These are phyloP conservation scores for Virgularia gustaviana DNA, from an alignment of 92 coral and sea anemone species.

Conservation along the genomic window DNA sequence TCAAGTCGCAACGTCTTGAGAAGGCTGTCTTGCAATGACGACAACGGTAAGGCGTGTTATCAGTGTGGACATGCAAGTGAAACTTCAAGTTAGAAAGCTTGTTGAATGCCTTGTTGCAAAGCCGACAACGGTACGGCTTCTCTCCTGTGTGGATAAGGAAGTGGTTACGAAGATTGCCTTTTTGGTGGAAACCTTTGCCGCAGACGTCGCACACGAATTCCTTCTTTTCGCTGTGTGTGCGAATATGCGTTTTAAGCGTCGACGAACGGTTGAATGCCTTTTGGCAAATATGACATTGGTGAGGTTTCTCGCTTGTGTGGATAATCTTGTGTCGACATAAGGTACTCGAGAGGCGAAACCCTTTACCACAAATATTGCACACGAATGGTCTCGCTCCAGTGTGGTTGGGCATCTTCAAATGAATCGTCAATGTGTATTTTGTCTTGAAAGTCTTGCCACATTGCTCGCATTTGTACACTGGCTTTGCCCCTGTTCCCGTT, in stretches of 20 bases:
- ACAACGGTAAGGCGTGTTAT: slow-evolving; percentile 92
- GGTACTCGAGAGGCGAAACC: slow-evolving; percentile 94
- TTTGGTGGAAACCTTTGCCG: slow-evolving; percentile 97
- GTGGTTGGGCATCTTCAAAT: slow-evolving; percentile 96
- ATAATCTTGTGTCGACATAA: slow-evolving; percentile 95
- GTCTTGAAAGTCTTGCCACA: slow-evolving; percentile 98
- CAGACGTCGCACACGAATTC: slow-evolving; percentile 89
- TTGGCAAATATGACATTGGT: slow-evolving; percentile 85
- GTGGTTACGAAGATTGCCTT: slow-evolving; percentile 98
- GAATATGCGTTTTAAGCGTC: slow-evolving; percentile 92
- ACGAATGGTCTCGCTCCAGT: slow-evolving; percentile 99
- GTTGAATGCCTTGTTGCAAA: slow-evolving; percentile 93
- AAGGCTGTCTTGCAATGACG: slow-evolving; percentile 79
- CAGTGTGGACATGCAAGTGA: slow-evolving; percentile 95
- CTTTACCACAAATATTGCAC: slow-evolving; percentile 97
- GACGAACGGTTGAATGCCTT: slow-evolving; percentile 99
- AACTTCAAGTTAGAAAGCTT: slow-evolving; percentile 94
- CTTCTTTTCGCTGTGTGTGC: slow-evolving; percentile 86
- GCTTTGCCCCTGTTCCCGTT: slow-evolving; percentile 24
- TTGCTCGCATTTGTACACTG: slow-evolving; percentile 79
- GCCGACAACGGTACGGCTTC: slow-evolving; percentile 86
- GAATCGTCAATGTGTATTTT: slow-evolving; percentile 93
- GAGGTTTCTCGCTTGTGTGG: slow-evolving; percentile 94
- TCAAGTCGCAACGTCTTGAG: slow-evolving; percentile 92
- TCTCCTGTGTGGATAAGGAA: slow-evolving; percentile 94